Percentiles rank a stretch among this genome's conserved stretches.
Conservation (phyloP, 2,888 invertebrate genomes). For the Nebria brevicollis region DNA sequence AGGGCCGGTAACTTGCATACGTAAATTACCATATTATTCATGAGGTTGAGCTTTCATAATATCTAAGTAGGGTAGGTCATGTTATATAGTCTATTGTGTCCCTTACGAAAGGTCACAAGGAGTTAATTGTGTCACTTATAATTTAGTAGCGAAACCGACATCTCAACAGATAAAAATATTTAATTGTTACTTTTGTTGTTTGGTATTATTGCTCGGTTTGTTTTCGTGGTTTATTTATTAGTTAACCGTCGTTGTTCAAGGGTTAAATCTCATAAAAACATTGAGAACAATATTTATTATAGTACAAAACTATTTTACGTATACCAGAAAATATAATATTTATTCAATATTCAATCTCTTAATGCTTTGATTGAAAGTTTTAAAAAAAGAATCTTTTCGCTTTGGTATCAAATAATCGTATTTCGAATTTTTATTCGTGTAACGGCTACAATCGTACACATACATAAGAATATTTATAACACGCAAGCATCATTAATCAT, state of each 20-base stretch:
- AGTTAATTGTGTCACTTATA: conserved; percentile 32
- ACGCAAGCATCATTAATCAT: background rate
- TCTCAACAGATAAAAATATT: background rate
- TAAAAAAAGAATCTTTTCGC: background rate
- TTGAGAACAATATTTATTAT: too few species aligned
- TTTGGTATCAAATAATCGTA: background rate
- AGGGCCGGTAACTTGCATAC: conserved; percentile 26
- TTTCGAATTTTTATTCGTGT: background rate
- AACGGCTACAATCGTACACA: background rate
- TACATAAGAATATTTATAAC: background rate
- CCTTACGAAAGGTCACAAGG: conserved; percentile 23
- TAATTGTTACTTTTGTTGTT: background rate
- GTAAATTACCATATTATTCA: background rate
- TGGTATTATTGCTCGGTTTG: background rate
- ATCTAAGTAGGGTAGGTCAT: conserved; percentile 32
- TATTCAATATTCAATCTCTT: background rate
- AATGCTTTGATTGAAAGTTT: background rate
- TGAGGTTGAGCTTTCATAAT: conserved; percentile 11
- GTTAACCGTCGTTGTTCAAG: background rate
- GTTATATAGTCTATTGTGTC: conserved; percentile 19
- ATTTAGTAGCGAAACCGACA: conserved; percentile 24
- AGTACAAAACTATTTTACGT: too few species aligned
- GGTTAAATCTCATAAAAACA: background rate
- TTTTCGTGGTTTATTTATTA: background rate
- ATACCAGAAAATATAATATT: background rate